Conservation (phyloP, 2,888 invertebrate species). For the Troilus luridus region DNA sequence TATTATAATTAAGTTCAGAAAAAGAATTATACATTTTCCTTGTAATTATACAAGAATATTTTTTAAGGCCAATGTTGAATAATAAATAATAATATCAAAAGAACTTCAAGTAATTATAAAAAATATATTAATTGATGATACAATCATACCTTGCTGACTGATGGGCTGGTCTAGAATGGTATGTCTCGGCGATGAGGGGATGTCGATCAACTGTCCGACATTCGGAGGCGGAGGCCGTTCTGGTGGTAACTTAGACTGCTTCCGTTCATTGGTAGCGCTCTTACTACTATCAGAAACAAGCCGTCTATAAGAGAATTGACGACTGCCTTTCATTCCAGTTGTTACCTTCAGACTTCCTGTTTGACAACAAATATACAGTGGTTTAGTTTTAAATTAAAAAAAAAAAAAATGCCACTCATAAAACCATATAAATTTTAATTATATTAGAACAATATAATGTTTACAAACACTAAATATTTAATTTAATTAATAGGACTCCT, state of each 20-base stretch:
- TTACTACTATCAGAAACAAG: slow-evolving; percentile 23
- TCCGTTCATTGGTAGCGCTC: background rate
- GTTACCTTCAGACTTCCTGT: slow-evolving; percentile 49
- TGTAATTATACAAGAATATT: no score
- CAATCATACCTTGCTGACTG: background rate
- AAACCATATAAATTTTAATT: no score
- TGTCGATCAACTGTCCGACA: slow-evolving; percentile 44
- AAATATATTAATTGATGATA: background rate
- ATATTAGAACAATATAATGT: no score
- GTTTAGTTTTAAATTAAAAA: no score
- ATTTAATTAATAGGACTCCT: no score
- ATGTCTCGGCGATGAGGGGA: slow-evolving; percentile 12
- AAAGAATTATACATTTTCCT: background rate
- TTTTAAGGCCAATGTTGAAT: no score
- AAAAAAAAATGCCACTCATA: no score
- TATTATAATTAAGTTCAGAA: background rate
- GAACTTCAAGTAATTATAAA: background rate
- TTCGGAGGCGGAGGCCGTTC: slow-evolving; percentile 47
- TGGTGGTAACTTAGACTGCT: slow-evolving; percentile 34
- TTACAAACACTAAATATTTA: no score
- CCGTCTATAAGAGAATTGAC: slow-evolving; percentile 45
- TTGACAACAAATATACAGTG: background rate
- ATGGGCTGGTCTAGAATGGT: slow-evolving; percentile 11
- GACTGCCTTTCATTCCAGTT: background rate
- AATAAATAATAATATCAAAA: no score